A percentile compares a stretch with the other conserved stretches of the same genome.
phyloP scores from a whole-genome alignment of 1,140 invertebrate genomes.

The Bombus superbus region DNA sequence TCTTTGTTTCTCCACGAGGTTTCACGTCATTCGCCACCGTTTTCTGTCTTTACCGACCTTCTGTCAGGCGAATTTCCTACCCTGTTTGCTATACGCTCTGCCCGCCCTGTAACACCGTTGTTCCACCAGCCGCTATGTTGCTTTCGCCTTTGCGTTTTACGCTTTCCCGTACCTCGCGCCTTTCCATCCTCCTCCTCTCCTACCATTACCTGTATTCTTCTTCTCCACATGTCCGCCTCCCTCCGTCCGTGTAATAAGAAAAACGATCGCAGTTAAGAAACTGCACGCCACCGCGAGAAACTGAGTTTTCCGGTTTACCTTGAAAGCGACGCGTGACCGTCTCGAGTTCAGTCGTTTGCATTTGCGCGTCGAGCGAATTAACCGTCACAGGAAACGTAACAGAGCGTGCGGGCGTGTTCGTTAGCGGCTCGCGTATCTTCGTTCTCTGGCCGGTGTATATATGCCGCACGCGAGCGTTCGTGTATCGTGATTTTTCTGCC shows the following conservation, averaged over 20 bases:
- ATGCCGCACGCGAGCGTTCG: neutral
- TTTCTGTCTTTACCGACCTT: neutral
- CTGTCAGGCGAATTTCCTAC: neutral
- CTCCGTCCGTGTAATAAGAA: neutral
- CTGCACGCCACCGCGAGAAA: neutral
- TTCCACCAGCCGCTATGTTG: neutral
- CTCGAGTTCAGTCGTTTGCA: conserved; percentile 22
- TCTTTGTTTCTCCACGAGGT: conserved; percentile 13
- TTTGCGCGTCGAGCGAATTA: conserved; percentile 32
- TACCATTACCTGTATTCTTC: too few relatives aligned
- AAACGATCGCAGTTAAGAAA: neutral
- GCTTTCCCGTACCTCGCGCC: too few relatives aligned
- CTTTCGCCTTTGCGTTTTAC: neutral
- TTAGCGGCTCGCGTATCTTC: neutral
- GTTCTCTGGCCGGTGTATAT: neutral
- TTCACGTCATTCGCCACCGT: neutral
- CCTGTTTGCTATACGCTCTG: neutral
- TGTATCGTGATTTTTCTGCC: neutral
- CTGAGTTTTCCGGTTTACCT: conserved; percentile 42
- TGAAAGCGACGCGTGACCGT: conserved; percentile 34
- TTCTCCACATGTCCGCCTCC: too few relatives aligned
- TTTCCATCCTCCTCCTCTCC: neutral
- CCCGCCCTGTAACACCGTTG: neutral
- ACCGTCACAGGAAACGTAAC: conserved; percentile 27
- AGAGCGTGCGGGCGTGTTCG: neutral